A percentile compares a stretch with the other conserved stretches of the same genome.
Evolutionary conservation across 2,797 vertebrate species (phyloP).

Genomic region (Rhabdophis nuchalis): DNA sequence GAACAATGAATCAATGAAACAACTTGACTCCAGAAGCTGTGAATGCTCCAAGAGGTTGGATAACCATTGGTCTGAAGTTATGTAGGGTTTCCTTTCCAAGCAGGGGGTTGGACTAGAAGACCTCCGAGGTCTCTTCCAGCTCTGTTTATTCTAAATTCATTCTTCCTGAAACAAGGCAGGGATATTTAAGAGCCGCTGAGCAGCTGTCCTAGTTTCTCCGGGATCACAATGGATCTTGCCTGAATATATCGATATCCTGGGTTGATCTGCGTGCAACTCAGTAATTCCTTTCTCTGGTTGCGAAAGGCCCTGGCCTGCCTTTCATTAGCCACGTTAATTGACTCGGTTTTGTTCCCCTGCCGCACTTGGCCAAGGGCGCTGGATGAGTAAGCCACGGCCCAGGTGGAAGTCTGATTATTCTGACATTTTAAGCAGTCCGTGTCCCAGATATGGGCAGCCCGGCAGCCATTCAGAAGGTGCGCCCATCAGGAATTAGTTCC

Average conservation of each 20-base stretch:
- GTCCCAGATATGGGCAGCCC: not conserved
- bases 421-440: not conserved
- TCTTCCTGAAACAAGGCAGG: not conserved
- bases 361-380: not conserved
- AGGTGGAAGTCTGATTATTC: not conserved
- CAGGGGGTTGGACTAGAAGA: no score
- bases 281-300: not conserved
- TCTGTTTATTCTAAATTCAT: no score
- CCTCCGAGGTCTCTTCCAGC: no score
- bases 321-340: not conserved
- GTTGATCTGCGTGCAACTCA: accelerated
- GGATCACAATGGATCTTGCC: no score
- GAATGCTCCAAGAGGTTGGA: no score
- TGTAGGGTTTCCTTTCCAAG: no score
- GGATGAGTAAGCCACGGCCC: not conserved
- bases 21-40: no score
- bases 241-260: not conserved
- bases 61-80: no score
- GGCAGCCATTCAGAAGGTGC: not conserved
- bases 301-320: not conserved
- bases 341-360: not conserved
- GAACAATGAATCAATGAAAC: no score
- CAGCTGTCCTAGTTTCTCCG: not conserved
- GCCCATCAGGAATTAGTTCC: not conserved
- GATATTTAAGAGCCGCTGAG: not conserved